Evolutionary conservation across 1,140 invertebrate species (phyloP).

Genomic region (Palaemon carinicauda): DNA sequence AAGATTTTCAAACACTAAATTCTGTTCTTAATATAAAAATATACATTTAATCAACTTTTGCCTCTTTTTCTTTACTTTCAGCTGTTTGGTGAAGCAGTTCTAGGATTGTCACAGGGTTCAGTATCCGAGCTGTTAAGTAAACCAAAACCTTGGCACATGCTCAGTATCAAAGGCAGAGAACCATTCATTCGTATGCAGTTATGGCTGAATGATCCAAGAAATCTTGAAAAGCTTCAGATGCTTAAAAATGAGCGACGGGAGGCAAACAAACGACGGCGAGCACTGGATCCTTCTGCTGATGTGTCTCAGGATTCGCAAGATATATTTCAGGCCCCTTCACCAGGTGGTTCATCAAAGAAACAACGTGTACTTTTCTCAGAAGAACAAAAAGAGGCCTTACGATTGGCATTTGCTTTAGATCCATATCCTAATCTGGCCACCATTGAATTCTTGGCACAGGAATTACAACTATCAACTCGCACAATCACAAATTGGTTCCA

Average conservation of each 20-base stretch:
- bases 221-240: slow-evolving; percentile 80
- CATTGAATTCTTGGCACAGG: slow-evolving; percentile 92
- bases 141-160: slow-evolving; percentile 99
- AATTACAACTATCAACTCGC: slow-evolving; percentile 89
- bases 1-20: too few relatives aligned
- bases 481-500: slow-evolving; percentile 99
- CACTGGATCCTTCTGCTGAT: slow-evolving; percentile 66
- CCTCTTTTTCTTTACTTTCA: slow-evolving; percentile 65
- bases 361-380: slow-evolving; percentile 95
- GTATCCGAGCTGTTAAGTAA: slow-evolving; percentile 97
- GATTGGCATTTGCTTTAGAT: slow-evolving; percentile 91
- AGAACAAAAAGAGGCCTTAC: slow-evolving; percentile 96
- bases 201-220: slow-evolving; percentile 94
- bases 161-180: slow-evolving; percentile 96
- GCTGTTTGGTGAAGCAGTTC: slow-evolving; percentile 95
- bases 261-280: slow-evolving; percentile 85
- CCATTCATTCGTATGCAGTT: slow-evolving; percentile 98
- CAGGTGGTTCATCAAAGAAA: slow-evolving; percentile 76
- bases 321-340: slow-evolving; percentile 80
- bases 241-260: slow-evolving; percentile 90
- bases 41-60: not conserved
- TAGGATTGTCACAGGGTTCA: slow-evolving; percentile 95
- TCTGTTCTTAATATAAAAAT: too few relatives aligned
- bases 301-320: slow-evolving; percentile 88
- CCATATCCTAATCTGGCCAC: slow-evolving; percentile 95